Base-by-base conservation (phyloP, 2,797 vertebrate species). In the Helicolenus hilgendorfi region DNA sequence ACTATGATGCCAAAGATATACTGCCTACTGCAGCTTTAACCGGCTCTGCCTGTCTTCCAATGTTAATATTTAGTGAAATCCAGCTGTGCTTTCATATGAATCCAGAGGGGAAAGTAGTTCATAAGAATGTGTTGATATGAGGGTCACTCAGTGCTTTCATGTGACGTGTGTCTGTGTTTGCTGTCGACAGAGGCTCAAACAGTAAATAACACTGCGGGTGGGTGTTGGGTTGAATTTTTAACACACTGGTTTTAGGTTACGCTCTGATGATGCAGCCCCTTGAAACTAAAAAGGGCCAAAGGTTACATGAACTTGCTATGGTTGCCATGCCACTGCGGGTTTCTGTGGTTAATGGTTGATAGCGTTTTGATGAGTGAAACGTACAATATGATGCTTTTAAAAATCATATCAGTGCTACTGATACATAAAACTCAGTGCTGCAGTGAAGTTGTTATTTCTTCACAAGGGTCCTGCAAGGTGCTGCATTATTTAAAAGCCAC, bases 401-500 rank as follows among this genome's bases (percentile, higher is more conserved):
- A 41, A 64, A 80, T 68, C n/a, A 31, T 9, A 45, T 60, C 2
- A 3, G 2, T 29, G 1, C 15, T 5, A 22, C 7, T 24, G 8
- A 31, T 20, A 20, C 20, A 69, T 59, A 11, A 22, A 68, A 59
- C 13, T 55, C 22, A 11, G 26, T 14, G 10, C 63, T 26, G 24
- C 65, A 24, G 5, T 24, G 41, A 41, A 68, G 49, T 64, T 36
- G 24, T 20, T 26, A 38, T 53, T 70, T 53, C 58, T 60, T 63
- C 75, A 75, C 31, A 7, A 18, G 41, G 41, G 73, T 88, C 53
- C 60, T 72, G 73, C 67, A 84, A 67, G 49, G 82, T 73, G 56
- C 33, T 74, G 86, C 91, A 88, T 86, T 89, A 83, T 91, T 94
- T 41, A 87, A 85, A 85, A 70, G 77, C 69, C 82, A 87, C 81